Conservation (phyloP, 2,888 invertebrate species). For the Cetonia aurata region DNA sequence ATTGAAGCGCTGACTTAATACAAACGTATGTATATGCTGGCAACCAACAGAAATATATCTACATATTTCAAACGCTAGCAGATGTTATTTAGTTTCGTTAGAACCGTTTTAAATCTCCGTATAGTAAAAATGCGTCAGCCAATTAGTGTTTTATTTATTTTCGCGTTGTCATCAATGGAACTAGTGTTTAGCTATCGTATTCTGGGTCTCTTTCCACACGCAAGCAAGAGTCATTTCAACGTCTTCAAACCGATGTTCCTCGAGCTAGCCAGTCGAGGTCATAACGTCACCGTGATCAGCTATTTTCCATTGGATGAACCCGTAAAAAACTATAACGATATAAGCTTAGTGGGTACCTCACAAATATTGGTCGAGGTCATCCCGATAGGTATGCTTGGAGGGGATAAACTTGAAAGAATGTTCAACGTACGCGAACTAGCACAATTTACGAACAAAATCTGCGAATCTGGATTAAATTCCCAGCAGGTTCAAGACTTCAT, state of each 20-base stretch:
- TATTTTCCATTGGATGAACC: conserved; percentile 68
- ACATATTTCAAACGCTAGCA: no score
- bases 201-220: conserved; percentile 76
- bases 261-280: conserved; percentile 73
- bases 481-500: conserved; percentile 62
- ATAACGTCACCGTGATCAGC: conserved; percentile 77
- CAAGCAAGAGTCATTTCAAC: conserved; percentile 79
- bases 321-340: conserved; percentile 48
- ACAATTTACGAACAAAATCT: conserved; percentile 30
- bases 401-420: conserved; percentile 15
- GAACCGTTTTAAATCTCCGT: no score
- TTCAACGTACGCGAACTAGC: conserved; percentile 15
- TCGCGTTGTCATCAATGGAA: no score
- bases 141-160: no score
- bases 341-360: conserved; percentile 44
- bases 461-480: conserved; percentile 54
- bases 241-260: conserved; percentile 74
- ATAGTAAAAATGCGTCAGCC: no score
- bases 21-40: no score
- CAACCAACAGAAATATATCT: no score
- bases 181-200: conserved; percentile 59
- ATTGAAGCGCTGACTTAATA: no score
- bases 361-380: conserved; percentile 34
- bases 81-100: no score
- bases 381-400: conserved; percentile 14